Base-by-base conservation (phyloP, 2,113 vertebrate genomes). In the Cyrtonyx montezumae region DNA sequence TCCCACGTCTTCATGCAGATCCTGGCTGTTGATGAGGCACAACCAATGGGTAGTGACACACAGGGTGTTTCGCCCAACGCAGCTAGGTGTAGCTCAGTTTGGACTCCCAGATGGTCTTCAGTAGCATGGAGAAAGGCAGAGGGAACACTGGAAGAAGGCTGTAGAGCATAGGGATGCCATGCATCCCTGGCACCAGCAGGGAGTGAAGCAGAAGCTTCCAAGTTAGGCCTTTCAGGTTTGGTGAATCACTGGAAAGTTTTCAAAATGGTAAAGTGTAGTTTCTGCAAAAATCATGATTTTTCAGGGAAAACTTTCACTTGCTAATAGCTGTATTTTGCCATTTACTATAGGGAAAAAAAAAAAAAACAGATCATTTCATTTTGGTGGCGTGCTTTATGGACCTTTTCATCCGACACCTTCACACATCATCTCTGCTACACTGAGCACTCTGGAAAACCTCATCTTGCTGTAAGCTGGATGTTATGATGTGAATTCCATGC, bases 1-100 rank as follows among this genome's bases (percentile, higher is more conserved):
- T 43, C n/a, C 20, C 69, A 66, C 23, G 75, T 68, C 86, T 76
- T 77, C 81, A 87, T 63, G 75, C 45, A 89, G 89, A 92, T 87
- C 51, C 59, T 79, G 81, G 78, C 65, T 93, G 49, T 58, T 36
- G 66, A 58, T 61, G 62, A 85, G 91, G 71, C 36, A 34, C 75
- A 87, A 63, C 40, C 82, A 87, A 79, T 40, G 40, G 43, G 70
- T 10, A 51, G 53, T 0, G 66, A 58, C 85, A 80, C 61, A 23
- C 4, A 1, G 4, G 23, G 75, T 36, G 63, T 84, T 63, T 77
- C 84, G 63, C 55, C 46, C 81, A 79, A 6, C 0, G 3, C 67
- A 87, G 63, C n/a, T 8, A 77, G 59, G 84, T 8, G 18, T 42
- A 87, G 81, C 51, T 71, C 89, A 51, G 46, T 0, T 1, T 21